phyloP scores from a whole-genome alignment of 1,140 invertebrate species.

The Conus ventricosus region DNA sequence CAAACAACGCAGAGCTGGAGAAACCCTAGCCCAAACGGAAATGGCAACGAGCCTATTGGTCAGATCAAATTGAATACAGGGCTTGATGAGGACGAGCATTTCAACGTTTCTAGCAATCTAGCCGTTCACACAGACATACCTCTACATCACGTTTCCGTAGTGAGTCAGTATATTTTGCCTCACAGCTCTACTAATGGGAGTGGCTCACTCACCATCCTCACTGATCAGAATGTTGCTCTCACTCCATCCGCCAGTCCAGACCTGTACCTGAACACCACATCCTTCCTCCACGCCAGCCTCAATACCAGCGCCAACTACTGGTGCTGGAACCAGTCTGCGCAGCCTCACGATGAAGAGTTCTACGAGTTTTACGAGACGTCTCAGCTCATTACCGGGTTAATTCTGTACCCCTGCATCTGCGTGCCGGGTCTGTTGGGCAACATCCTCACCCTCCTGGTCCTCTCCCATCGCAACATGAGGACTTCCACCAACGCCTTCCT shows the following conservation, averaged over 20 bases:
- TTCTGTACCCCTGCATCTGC: slow-evolving; percentile 83
- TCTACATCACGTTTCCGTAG: too few species aligned
- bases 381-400: slow-evolving; percentile 66
- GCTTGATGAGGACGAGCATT: too few species aligned
- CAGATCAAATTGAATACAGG: too few species aligned
- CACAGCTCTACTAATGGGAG: too few species aligned
- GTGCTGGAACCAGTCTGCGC: slow-evolving; percentile 29
- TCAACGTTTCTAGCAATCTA: too few species aligned
- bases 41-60: too few species aligned
- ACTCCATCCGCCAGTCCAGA: background rate
- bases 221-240: background rate
- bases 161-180: too few species aligned
- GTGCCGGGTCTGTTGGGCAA: slow-evolving; percentile 84
- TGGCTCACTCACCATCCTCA: too few species aligned
- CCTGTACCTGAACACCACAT: background rate
- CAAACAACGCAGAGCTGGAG: too few species aligned
- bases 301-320: background rate
- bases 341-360: slow-evolving; percentile 36
- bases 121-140: too few species aligned
- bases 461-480: slow-evolving; percentile 83
- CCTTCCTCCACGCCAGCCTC: background rate
- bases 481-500: slow-evolving; percentile 85
- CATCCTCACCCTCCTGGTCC: slow-evolving; percentile 83
- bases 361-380: slow-evolving; percentile 63
- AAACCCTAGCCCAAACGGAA: too few species aligned